Base-by-base conservation (phyloP, 2,113 vertebrate species). In the Columba janthina region DNA sequence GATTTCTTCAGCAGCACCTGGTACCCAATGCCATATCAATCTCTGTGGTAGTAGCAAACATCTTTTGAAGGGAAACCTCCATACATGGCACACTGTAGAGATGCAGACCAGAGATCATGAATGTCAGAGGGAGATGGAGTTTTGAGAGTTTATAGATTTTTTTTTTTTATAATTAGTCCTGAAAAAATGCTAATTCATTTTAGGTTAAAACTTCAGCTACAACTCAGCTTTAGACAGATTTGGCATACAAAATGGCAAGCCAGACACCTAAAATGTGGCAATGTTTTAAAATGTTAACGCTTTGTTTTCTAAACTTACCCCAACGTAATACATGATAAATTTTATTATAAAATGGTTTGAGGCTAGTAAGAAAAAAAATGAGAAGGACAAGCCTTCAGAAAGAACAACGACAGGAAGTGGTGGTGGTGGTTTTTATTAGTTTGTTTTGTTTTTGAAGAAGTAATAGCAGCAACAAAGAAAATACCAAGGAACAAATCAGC, bases 11-110 rank as follows among this genome's bases (percentile, higher is more conserved):
- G 26, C 15, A 72, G 29, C 1, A 0, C 21, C 58, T 51, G 32
- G 17, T n/a, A 69, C 15, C 12, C n/a, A 54, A 4, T n/a, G 62
- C 31, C 13, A 0, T 1, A 38, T 19, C 75, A 46, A 72, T 9
- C 54, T 53, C 36, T 2, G 0, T 2, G 24, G 44, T 15, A 75
- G 5, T 5, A 60, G 62, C 25, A 31, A 93, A 40, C 0, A 2
- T 9, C n/a, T 85, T 71, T n/a, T 31, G 61, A 88, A 48, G 51
- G 38, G 6, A 38, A 36, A 50, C 31, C 42, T 50, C 70, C 69
- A 74, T 2, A 51, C 5, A 11, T 5, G 19, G 18, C 21, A 61
- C 14, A 15, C 2, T n/a, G 21, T 67, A 19, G 48, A 78, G 38
- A 40, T 16, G 31, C 48, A 78, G 51, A 19, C 17, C 18, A 38